A percentile compares a stretch with the other conserved stretches of the same genome.
Conservation (phyloP, 2,113 vertebrate genomes). For the Chloebia gouldiae region DNA sequence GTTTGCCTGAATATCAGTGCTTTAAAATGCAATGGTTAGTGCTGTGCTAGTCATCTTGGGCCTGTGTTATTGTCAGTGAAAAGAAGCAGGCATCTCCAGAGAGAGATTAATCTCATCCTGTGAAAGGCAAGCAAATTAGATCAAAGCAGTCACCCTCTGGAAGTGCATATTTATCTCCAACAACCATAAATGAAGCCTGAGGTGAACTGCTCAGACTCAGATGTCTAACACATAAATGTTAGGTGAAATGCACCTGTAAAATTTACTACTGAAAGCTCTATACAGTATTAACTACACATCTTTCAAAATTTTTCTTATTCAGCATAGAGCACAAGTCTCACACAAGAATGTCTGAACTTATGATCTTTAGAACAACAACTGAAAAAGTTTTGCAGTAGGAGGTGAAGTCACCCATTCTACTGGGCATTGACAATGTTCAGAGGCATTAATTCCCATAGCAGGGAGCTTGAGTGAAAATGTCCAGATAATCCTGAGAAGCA, state of each 20-base stretch:
- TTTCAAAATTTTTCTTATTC: neutral
- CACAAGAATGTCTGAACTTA: neutral
- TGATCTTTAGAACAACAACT: neutral
- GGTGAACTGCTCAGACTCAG: constrained; percentile 1
- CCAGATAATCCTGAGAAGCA: neutral
- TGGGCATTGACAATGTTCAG: neutral
- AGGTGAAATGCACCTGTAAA: neutral
- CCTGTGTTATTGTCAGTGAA: neutral
- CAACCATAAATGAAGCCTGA: constrained; percentile 33
- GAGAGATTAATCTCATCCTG: constrained; percentile 18
- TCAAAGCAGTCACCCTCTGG: constrained; percentile 35
- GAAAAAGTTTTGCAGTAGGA: neutral
- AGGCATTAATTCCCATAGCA: neutral
- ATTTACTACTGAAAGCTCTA: neutral
- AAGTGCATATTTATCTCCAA: constrained; percentile 44
- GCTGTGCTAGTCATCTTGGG: neutral
- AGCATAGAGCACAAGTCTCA: neutral
- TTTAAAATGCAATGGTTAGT: neutral
- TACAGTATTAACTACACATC: neutral
- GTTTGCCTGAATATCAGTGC: neutral
- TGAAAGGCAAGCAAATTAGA: constrained; percentile 36
- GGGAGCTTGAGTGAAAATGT: neutral
- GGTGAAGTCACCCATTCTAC: neutral
- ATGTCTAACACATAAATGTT: neutral
- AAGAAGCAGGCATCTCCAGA: constrained; percentile 1